Evolutionary conservation across 2,797 vertebrate species (phyloP), one percentile per base, ranked within the genome.

Genomic region (Galagoides demidoff): DNA sequence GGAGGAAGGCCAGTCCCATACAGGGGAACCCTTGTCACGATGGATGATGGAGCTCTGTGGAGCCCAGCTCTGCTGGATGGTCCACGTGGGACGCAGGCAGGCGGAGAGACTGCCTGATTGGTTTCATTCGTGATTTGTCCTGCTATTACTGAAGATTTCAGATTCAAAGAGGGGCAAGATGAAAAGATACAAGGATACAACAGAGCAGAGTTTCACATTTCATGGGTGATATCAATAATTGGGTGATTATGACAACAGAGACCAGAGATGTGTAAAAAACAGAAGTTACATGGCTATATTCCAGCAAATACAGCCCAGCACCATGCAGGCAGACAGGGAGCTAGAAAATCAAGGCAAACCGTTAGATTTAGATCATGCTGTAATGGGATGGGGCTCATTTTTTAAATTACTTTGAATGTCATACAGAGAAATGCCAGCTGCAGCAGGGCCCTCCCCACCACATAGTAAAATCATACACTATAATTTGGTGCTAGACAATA

Each of bases 51-150:
- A 61, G 59, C 22, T 66, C 10, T 57, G 39, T 29, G 55, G 77
- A 59, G 31, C 71, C 34, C 64, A 0, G 85, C 9, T 52, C 0
- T 0, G 1, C 4, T 3, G 43, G n/a, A 25, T 27, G 2, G 12
- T 23, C 34, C 73, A 13, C 19, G 2, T 19, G 11, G 16, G 39
- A 70, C 11, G 7, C 55, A 77, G n/a, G 76, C 34, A 71, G 59
- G 7, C 52, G 23, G 63, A 66, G 84, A 57, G 6, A 39, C 23
- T n/a, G 16, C 49, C 3, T 13, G 20, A 43, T 63, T 43, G 25
- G 25, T 37, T n/a, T 71, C 12, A 0, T 34, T 71, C n/a, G 34
- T 77, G 64, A 73, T 19, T 45, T n/a, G 13, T 74, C 49, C 17
- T 64, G 25, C 31, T 74, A 1, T 71, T 23, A 39, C 5, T 52